Percentiles rank a stretch among this genome's conserved stretches.
phyloP scores from a whole-genome alignment of 2,113 vertebrate species.

The Malaclemys terrapin region DNA sequence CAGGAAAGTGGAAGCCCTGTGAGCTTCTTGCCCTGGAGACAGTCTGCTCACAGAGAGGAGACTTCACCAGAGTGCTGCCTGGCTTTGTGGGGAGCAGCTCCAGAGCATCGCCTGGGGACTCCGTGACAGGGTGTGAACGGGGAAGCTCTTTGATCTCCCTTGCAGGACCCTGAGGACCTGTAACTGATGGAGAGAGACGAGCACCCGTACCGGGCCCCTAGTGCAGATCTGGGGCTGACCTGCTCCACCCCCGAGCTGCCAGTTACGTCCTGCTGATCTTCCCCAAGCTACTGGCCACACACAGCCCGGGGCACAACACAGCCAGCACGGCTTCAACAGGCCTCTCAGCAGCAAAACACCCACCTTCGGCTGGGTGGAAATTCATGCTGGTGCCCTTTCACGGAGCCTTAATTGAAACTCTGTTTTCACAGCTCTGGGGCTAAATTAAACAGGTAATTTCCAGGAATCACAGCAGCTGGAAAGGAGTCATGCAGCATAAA shows the following conservation, averaged over 20 bases:
- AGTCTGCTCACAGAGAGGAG: too few relatives aligned
- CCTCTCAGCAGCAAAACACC: neutral
- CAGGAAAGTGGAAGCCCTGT: too few relatives aligned
- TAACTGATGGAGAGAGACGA: too few relatives aligned
- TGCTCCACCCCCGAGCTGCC: neutral
- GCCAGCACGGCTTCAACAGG: neutral
- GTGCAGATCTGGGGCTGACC: neutral
- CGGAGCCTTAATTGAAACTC: conserved; percentile 7
- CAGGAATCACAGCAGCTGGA: conserved; percentile 24
- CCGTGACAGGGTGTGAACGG: neutral
- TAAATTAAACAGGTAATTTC: conserved; percentile 53
- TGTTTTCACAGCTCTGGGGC: neutral
- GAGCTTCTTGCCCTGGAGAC: too few relatives aligned
- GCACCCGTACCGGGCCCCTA: neutral
- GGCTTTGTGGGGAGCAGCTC: too few relatives aligned
- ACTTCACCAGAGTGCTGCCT: too few relatives aligned
- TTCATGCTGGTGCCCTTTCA: conserved; percentile 13
- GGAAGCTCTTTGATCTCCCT: neutral
- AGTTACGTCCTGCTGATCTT: neutral
- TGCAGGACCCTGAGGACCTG: too few relatives aligned
- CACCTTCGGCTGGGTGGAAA: neutral
- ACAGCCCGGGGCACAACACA: neutral
- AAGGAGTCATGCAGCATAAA: neutral
- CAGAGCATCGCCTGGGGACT: too few relatives aligned
- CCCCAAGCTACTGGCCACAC: neutral